phyloP scores from a whole-genome alignment of 2,113 vertebrate species.

The Pomatostomus ruficeps region DNA sequence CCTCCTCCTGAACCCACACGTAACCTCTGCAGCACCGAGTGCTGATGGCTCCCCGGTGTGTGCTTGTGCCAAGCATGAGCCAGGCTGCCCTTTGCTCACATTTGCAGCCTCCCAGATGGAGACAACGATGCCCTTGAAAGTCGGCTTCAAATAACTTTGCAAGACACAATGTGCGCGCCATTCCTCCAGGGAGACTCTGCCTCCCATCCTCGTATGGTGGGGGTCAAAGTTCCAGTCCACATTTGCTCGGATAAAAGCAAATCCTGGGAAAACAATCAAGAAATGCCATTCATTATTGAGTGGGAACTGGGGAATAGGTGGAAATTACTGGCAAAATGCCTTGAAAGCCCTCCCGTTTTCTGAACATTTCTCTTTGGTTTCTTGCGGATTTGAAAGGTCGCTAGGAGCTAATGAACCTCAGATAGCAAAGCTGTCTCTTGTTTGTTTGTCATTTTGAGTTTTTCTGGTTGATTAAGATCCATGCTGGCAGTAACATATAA shows the following conservation, averaged over 20 bases:
- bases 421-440: constrained; percentile 72
- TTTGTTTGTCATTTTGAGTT: constrained; percentile 75
- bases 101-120: neutral
- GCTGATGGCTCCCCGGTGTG: constrained; percentile 8
- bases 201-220: neutral
- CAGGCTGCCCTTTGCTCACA: neutral
- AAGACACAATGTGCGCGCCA: neutral
- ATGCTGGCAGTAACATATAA: constrained; percentile 60
- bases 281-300: constrained; percentile 5
- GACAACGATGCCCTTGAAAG: neutral
- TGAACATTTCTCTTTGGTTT: constrained; percentile 7
- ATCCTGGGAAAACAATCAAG: constrained; percentile 5
- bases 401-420: constrained; percentile 74
- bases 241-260: neutral
- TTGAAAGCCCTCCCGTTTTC: constrained; percentile 16
- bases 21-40: neutral
- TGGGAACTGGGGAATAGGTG: neutral
- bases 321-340: constrained; percentile 12
- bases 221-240: neutral
- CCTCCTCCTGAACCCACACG: neutral
- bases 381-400: constrained; percentile 59
- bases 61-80: neutral
- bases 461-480: constrained; percentile 79
- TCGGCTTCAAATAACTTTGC: neutral
- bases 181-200: neutral